phyloP scores from a whole-genome alignment of 2,888 invertebrate species.

The Synanthedon tipuliformis region DNA sequence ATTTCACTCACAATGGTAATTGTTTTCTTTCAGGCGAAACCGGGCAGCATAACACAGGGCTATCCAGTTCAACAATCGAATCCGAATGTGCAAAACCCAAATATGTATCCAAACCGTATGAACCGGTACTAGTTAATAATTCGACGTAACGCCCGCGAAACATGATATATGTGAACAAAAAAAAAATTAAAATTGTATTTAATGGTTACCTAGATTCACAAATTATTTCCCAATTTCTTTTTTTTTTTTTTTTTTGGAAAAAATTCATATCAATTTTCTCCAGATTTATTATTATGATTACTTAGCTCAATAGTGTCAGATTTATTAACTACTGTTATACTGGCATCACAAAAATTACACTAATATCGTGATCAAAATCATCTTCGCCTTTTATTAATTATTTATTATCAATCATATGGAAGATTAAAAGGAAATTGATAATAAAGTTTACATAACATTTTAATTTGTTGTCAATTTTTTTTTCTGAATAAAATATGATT shows the following conservation, averaged over 20 bases:
- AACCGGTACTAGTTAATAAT: conserved; percentile 55
- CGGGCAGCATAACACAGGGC: conserved; percentile 86
- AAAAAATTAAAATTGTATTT: background rate
- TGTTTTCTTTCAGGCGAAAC: conserved; percentile 70
- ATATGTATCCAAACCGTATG: conserved; percentile 47
- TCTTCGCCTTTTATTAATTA: too few species aligned
- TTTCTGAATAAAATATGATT: too few species aligned
- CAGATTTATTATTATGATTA: too few species aligned
- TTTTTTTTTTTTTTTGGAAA: background rate
- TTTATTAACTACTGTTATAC: too few species aligned
- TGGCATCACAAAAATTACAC: too few species aligned
- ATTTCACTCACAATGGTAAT: background rate
- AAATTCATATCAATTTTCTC: background rate
- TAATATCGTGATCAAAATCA: too few species aligned
- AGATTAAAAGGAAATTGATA: too few species aligned
- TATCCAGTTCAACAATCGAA: conserved; percentile 81
- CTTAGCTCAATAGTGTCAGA: too few species aligned
- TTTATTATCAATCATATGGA: too few species aligned
- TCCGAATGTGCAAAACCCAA: conserved; percentile 54
- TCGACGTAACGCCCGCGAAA: conserved; percentile 20
- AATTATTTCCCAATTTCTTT: background rate
- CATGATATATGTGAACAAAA: background rate
- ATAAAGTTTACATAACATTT: too few species aligned
- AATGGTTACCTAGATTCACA: background rate
- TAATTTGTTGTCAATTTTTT: too few species aligned